Percentiles rank a stretch among this genome's conserved stretches.
Evolutionary conservation across 1,140 invertebrate species (phyloP).

Genomic region (Drosophila paulistorum): DNA sequence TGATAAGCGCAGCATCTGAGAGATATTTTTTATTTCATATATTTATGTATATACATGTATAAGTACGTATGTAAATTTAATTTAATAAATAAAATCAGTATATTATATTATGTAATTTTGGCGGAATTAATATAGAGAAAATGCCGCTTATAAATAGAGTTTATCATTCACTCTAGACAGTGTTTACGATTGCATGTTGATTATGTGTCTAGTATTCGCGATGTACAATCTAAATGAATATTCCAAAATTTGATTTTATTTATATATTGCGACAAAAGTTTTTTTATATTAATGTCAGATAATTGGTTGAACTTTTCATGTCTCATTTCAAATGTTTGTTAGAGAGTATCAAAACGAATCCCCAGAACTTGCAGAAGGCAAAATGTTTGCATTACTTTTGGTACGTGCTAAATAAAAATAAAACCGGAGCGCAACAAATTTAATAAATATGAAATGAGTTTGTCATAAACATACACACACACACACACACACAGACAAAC

Average conservation of each 20-base stretch:
- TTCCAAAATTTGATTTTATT: not conserved
- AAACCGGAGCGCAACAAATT: slow-evolving; percentile 70
- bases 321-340: not conserved
- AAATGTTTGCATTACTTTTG: slow-evolving; percentile 63
- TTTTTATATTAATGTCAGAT: not conserved
- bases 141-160: too few species aligned
- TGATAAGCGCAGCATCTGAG: too few species aligned
- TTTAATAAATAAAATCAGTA: too few species aligned
- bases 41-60: too few species aligned
- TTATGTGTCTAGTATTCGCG: too few species aligned
- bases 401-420: slow-evolving; percentile 77
- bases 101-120: too few species aligned
- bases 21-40: too few species aligned
- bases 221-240: too few species aligned
- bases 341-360: slow-evolving; percentile 31
- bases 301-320: not conserved
- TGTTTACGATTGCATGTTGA: too few species aligned
- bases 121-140: too few species aligned
- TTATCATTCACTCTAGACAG: too few species aligned
- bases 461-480: slow-evolving; percentile 60
- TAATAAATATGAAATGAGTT: slow-evolving; percentile 80
- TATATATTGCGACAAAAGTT: not conserved
- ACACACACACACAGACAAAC: slow-evolving; percentile 7
- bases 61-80: too few species aligned
- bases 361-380: slow-evolving; percentile 21